Evolutionary conservation across 92 coral and sea anemone genomes (phyloP).

Genomic region (Bergia sp.): DNA sequence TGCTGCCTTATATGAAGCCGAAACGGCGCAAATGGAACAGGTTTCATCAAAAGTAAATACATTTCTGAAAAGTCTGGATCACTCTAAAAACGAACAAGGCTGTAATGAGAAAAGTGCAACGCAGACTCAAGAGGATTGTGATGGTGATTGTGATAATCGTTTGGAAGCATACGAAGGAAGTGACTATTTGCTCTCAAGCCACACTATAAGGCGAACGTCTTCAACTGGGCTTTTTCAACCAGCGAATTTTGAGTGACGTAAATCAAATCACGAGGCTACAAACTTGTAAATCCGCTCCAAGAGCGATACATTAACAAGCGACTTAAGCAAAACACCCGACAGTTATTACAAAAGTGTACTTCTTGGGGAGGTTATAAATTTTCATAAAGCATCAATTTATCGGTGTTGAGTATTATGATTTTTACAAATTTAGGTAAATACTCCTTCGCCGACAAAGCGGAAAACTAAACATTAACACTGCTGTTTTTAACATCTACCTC

Average conservation of each 20-base stretch:
- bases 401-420: background rate
- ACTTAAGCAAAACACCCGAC: background rate
- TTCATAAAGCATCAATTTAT: background rate
- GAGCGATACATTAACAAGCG: background rate
- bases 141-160: background rate
- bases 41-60: slow-evolving; percentile 75
- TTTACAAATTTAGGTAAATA: background rate
- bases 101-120: background rate
- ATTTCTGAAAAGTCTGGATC: slow-evolving; percentile 75
- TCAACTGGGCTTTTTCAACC: slow-evolving; percentile 61
- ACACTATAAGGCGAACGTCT: slow-evolving; percentile 47
- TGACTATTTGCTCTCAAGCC: slow-evolving; percentile 12
- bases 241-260: slow-evolving; percentile 63
- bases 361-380: background rate
- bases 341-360: background rate
- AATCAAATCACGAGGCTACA: background rate
- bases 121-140: background rate
- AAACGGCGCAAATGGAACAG: slow-evolving; percentile 52
- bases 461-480: background rate
- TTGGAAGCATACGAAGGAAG: slow-evolving; percentile 47
- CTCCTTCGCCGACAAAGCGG: background rate
- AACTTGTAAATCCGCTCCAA: background rate
- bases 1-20: slow-evolving; percentile 56
- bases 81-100: slow-evolving; percentile 56
- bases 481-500: background rate